Conservation (phyloP, 2,113 vertebrate genomes). For the Caloenas nicobarica region DNA sequence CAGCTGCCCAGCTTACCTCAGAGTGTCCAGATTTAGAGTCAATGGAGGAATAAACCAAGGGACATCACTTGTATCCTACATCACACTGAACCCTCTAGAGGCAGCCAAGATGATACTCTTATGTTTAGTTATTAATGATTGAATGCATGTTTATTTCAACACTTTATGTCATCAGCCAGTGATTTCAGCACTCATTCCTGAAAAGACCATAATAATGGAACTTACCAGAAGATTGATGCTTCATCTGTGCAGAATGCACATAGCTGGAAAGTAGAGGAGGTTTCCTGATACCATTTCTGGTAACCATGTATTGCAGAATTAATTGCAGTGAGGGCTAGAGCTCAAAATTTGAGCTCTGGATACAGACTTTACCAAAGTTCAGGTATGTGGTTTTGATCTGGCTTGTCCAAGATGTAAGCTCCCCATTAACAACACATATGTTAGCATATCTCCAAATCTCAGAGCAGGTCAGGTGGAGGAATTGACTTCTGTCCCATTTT, state of each 20-base stretch:
- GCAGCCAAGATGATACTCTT: background rate
- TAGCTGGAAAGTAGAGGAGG: background rate
- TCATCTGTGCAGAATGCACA: background rate
- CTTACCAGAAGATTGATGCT: background rate
- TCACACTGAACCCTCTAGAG: background rate
- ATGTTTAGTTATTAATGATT: slow-evolving; percentile 36
- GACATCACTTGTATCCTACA: background rate
- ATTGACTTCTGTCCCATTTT: background rate
- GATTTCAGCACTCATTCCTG: background rate
- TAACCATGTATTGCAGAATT: background rate
- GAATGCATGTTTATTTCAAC: slow-evolving; percentile 36
- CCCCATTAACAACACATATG: background rate
- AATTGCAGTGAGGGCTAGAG: background rate
- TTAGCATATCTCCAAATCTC: background rate
- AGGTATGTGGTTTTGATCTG: background rate
- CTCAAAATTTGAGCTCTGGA: background rate
- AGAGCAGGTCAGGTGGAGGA: background rate
- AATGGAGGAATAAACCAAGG: background rate
- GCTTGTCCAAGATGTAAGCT: background rate
- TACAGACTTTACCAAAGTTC: background rate
- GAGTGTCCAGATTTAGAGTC: slow-evolving; percentile 1
- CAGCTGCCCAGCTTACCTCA: slow-evolving; percentile 17
- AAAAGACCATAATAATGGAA: background rate
- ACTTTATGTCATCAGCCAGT: background rate
- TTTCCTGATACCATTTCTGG: background rate